A percentile compares a stretch with the other conserved stretches of the same genome.
These are phyloP conservation scores for Drosophila virilis DNA, from an alignment of 1,140 invertebrate species.

Conservation along the genomic window DNA sequence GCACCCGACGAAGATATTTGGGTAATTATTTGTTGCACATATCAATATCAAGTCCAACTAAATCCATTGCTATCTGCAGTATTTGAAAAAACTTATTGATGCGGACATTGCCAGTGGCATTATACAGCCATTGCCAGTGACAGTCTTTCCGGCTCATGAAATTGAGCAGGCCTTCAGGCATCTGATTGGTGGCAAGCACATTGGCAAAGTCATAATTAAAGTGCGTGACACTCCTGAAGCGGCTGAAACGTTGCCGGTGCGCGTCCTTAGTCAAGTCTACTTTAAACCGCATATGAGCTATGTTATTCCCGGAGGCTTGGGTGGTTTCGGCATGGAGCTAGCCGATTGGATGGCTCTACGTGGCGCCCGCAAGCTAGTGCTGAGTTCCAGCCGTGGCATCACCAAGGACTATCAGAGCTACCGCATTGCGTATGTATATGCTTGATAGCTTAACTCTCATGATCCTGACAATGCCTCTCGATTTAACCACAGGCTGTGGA, in stretches of 20 bases:
- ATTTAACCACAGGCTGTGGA: constrained; percentile 86
- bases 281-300: constrained; percentile 85
- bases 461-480: neutral
- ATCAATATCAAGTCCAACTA: neutral
- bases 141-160: constrained; percentile 87
- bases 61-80: constrained; percentile 29
- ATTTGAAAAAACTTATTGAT: constrained; percentile 73
- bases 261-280: constrained; percentile 82
- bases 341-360: constrained; percentile 93
- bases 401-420: constrained; percentile 91
- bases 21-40: constrained; percentile 52
- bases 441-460: neutral
- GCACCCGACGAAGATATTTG: constrained; percentile 84
- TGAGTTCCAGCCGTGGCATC: constrained; percentile 92
- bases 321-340: constrained; percentile 96
- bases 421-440: constrained; percentile 85
- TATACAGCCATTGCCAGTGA: constrained; percentile 87
- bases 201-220: constrained; percentile 90
- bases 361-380: constrained; percentile 91
- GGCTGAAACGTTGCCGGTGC: constrained; percentile 61
- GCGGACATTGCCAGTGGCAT: constrained; percentile 85
- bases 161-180: constrained; percentile 89
- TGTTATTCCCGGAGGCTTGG: constrained; percentile 90
- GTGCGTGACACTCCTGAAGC: constrained; percentile 62
- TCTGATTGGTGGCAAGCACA: constrained; percentile 94